Conservation (phyloP, 2,113 vertebrate genomes). For the Melanotaenia duboulayi region DNA sequence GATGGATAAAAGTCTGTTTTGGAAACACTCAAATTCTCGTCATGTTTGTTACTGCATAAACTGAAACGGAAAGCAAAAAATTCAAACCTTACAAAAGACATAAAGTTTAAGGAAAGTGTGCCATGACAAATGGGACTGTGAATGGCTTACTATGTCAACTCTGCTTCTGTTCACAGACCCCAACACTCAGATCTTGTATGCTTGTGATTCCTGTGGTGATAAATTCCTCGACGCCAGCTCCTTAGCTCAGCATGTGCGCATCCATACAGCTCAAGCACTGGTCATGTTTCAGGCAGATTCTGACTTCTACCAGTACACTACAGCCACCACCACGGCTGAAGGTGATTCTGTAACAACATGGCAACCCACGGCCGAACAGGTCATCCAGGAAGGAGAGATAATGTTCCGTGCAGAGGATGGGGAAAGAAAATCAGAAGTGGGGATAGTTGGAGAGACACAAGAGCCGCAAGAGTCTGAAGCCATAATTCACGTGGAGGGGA, state of each 20-base stretch:
- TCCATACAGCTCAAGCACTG: slow-evolving; percentile 96
- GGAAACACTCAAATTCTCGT: neutral
- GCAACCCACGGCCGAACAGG: slow-evolving; percentile 87
- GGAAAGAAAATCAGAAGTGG: slow-evolving; percentile 50
- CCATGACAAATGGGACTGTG: neutral
- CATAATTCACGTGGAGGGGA: neutral
- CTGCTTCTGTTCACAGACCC: slow-evolving; percentile 84
- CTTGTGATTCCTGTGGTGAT: slow-evolving; percentile 95
- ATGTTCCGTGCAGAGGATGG: slow-evolving; percentile 84
- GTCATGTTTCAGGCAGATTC: slow-evolving; percentile 98
- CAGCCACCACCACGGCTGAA: slow-evolving; percentile 71
- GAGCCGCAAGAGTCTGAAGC: slow-evolving; percentile 33
- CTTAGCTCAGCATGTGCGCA: slow-evolving; percentile 94
- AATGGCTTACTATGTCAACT: neutral
- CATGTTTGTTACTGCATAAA: neutral
- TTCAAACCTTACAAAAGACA: neutral
- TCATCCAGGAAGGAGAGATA: slow-evolving; percentile 89
- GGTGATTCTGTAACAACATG: slow-evolving; percentile 81
- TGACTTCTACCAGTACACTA: slow-evolving; percentile 96
- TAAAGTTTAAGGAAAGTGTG: neutral
- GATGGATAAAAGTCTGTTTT: neutral
- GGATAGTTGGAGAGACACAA: slow-evolving; percentile 30
- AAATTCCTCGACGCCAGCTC: slow-evolving; percentile 95
- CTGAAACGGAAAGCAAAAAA: neutral
- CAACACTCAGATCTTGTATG: slow-evolving; percentile 96